Conservation (phyloP, 2,888 invertebrate species). For the Xanthorhoe spadicearia region DNA sequence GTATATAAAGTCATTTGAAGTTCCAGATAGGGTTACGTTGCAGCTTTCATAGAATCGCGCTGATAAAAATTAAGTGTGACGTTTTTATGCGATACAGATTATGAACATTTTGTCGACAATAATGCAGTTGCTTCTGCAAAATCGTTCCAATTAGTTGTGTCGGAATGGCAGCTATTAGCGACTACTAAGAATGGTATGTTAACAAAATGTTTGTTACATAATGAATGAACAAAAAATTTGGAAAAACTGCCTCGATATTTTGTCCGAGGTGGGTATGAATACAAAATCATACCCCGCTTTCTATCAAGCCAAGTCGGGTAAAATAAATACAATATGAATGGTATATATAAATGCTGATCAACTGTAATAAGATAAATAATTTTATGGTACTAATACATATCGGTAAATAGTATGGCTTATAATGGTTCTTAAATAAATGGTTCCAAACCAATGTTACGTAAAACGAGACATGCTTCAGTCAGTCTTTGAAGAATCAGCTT, state of each 20-base stretch:
- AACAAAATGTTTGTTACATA: conserved; percentile 50
- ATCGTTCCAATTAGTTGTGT: conserved; percentile 45
- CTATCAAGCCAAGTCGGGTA: conserved; percentile 29
- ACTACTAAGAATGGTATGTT: conserved; percentile 60
- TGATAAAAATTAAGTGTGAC: neutral
- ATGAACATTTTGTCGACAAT: conserved; percentile 1
- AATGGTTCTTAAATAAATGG: conserved; percentile 44
- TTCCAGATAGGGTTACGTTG: neutral
- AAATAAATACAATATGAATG: conserved; percentile 52
- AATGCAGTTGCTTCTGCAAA: conserved; percentile 51
- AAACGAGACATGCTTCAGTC: conserved; percentile 73
- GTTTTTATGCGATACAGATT: neutral
- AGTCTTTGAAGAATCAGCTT: conserved; percentile 52
- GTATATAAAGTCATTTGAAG: too few species aligned
- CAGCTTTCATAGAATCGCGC: neutral
- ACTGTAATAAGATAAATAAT: conserved; percentile 38
- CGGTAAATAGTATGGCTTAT: conserved; percentile 29
- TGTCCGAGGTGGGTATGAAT: conserved; percentile 57
- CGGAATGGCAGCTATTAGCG: conserved; percentile 54
- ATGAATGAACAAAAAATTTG: conserved; percentile 59
- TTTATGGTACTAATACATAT: conserved; percentile 37
- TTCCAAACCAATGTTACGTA: conserved; percentile 50
- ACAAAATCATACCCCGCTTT: conserved; percentile 35
- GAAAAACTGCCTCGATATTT: conserved; percentile 68
- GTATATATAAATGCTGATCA: conserved; percentile 48